Conservation (phyloP, 2,113 vertebrate species). For the Anhinga rufa region DNA sequence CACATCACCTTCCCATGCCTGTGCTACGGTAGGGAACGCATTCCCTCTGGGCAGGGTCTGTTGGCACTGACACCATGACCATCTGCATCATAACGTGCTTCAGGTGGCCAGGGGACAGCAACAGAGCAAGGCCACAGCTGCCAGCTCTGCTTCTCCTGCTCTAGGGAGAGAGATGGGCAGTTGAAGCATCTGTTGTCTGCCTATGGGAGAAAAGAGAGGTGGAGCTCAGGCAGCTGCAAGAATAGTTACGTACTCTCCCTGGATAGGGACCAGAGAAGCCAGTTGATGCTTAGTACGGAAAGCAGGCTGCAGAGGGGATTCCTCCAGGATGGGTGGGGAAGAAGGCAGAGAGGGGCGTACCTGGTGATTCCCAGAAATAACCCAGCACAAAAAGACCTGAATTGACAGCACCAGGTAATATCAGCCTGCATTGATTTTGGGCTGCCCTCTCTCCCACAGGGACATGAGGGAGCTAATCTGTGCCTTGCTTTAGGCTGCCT, state of each 20-base stretch:
- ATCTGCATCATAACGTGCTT: accelerated
- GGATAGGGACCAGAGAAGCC: neutral
- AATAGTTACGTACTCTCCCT: neutral
- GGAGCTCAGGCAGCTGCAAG: neutral
- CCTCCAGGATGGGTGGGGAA: neutral
- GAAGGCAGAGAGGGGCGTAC: neutral
- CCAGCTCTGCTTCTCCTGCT: neutral
- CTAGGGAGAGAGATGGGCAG: neutral
- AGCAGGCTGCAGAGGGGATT: neutral
- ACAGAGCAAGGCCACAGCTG: neutral
- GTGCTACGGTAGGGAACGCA: accelerated
- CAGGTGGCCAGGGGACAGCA: neutral
- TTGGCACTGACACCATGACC: neutral
- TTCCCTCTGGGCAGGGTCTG: neutral
- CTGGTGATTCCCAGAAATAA: neutral
- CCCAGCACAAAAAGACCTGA: neutral
- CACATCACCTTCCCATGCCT: neutral
- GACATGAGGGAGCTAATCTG: neutral
- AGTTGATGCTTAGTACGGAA: neutral
- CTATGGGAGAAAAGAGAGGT: neutral
- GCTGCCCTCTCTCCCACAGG: neutral
- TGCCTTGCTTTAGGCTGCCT: neutral
- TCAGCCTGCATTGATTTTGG: neutral
- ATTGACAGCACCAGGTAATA: neutral
- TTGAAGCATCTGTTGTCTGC: neutral